phyloP scores from a whole-genome alignment of 2,113 vertebrate species.

The Psilopsiagon aymara region DNA sequence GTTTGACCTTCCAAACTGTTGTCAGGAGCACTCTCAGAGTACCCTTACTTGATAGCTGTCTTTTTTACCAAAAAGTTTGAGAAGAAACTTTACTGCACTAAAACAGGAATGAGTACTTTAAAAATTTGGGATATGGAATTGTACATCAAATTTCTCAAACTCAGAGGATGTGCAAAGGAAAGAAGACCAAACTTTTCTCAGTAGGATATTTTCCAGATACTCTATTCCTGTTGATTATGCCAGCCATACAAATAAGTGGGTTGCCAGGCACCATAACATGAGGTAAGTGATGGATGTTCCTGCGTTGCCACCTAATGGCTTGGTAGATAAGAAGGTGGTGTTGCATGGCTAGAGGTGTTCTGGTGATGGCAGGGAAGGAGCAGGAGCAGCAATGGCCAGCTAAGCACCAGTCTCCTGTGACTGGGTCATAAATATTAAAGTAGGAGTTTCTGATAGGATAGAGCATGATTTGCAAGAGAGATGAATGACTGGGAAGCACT shows the following conservation, averaged over 20 bases:
- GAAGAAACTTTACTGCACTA: background rate
- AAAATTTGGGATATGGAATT: background rate
- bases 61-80: background rate
- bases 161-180: background rate
- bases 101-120: background rate
- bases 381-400: background rate
- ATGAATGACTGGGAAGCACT: background rate
- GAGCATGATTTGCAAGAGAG: background rate
- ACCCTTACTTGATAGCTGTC: accelerated
- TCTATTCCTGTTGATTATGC: background rate
- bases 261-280: accelerated
- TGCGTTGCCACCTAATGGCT: background rate
- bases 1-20: background rate
- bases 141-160: background rate
- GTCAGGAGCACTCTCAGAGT: accelerated
- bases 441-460: background rate
- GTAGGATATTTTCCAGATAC: background rate
- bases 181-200: background rate
- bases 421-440: background rate
- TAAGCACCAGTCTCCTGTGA: background rate
- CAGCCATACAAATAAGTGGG: background rate
- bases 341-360: accelerated
- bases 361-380: background rate
- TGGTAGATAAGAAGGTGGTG: background rate
- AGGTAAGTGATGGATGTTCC: background rate